phyloP scores from a whole-genome alignment of 2,797 vertebrate genomes.

The Parotocinclus haroldoi region DNA sequence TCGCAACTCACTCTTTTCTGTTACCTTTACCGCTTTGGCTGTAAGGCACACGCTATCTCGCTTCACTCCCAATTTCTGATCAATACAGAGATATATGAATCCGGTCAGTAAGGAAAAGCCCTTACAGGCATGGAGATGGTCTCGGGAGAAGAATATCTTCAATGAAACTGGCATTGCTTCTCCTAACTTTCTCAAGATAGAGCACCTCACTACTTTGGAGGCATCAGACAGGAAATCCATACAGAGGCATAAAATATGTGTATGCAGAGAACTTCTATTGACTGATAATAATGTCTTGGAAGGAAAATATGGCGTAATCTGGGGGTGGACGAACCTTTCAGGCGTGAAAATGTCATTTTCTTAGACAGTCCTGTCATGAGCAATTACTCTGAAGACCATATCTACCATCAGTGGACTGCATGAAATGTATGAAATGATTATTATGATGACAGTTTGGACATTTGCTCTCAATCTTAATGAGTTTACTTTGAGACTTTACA shows the following conservation, averaged over 20 bases:
- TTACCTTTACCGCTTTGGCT: slow-evolving; percentile 34
- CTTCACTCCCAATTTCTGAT: slow-evolving; percentile 34
- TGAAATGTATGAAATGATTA: background rate
- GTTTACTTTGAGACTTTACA: slow-evolving; percentile 3
- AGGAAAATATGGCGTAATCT: too few relatives aligned
- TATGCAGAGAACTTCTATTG: too few relatives aligned
- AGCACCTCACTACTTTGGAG: background rate
- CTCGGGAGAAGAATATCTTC: slow-evolving; percentile 19
- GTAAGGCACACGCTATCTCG: slow-evolving; percentile 40
- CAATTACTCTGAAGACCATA: background rate
- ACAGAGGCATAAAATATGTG: background rate
- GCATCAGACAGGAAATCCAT: background rate
- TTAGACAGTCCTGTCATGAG: slow-evolving; percentile 1
- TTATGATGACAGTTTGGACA: slow-evolving; percentile 7
- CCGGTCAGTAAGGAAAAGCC: slow-evolving; percentile 28
- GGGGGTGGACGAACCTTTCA: background rate
- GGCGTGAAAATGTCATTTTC: slow-evolving; percentile 12
- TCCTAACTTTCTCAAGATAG: slow-evolving; percentile 1
- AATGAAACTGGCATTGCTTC: slow-evolving; percentile 4
- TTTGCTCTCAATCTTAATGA: slow-evolving; percentile 1
- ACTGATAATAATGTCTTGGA: too few relatives aligned
- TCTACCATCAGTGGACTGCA: slow-evolving; percentile 12
- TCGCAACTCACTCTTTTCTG: slow-evolving; percentile 30
- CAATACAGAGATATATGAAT: slow-evolving; percentile 40
- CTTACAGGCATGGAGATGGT: slow-evolving; percentile 26